Evolutionary conservation across 1,140 invertebrate species (phyloP).

Genomic region (Drosophila sulfurigaster): DNA sequence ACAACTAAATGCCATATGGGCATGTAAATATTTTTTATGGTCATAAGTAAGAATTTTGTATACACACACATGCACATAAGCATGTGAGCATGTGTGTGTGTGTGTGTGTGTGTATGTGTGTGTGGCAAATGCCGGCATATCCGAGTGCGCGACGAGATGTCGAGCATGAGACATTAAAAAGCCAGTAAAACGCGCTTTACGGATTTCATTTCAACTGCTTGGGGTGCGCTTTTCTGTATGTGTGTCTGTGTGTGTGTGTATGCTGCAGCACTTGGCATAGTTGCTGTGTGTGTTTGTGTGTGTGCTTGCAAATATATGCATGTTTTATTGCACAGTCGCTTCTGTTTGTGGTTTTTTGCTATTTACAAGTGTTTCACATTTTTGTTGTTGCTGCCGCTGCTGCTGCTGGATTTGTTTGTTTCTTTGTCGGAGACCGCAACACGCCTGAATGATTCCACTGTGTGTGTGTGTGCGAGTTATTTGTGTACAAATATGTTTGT

Average conservation of each 20-base stretch:
- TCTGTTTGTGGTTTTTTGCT: constrained; percentile 72
- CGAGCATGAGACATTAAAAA: constrained; percentile 71
- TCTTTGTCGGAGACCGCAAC: constrained; percentile 41
- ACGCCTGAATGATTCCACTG: constrained; percentile 40
- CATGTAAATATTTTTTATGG: constrained; percentile 83
- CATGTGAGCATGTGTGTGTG: constrained; percentile 2
- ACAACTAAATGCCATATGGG: constrained; percentile 54
- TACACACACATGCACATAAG: constrained; percentile 28
- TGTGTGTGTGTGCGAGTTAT: constrained; percentile 51
- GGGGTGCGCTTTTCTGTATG: background rate
- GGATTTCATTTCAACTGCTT: constrained; percentile 74
- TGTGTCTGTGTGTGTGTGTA: constrained; percentile 30
- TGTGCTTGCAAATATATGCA: constrained; percentile 70
- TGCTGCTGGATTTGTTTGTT: constrained; percentile 27
- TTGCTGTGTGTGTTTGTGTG: constrained; percentile 33
- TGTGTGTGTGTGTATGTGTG: constrained; percentile 9
- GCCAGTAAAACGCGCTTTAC: constrained; percentile 79
- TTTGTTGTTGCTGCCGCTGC: constrained; percentile 20
- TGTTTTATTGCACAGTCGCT: constrained; percentile 78
- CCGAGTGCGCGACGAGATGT: constrained; percentile 46
- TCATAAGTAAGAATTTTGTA: constrained; percentile 80
- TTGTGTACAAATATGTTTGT: constrained; percentile 65
- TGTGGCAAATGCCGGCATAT: constrained; percentile 46
- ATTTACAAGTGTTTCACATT: constrained; percentile 77
- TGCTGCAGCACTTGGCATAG: constrained; percentile 65